These are phyloP conservation scores for Gastracanthus pulcherrimus DNA, from an alignment of 2,888 invertebrate species.

Conservation along the genomic window DNA sequence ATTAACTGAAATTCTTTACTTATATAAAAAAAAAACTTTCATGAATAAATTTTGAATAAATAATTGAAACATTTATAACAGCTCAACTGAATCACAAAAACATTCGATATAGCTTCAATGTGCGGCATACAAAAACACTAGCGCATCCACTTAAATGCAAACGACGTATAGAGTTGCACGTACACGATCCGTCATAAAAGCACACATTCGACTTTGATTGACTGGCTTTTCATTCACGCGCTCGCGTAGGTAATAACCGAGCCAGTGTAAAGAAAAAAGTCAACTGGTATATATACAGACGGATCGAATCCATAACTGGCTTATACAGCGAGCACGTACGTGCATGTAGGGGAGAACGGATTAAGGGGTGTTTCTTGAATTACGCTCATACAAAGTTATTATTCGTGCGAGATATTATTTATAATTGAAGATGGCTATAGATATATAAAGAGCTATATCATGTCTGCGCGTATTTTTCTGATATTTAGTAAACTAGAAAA, in stretches of 20 bases:
- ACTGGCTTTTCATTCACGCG: conserved; percentile 10
- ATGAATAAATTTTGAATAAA: neutral
- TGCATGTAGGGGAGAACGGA: neutral
- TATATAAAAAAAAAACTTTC: neutral
- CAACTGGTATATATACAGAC: neutral
- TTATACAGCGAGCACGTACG: neutral
- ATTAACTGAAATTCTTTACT: too few species aligned
- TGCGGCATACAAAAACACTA: neutral
- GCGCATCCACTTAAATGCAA: neutral
- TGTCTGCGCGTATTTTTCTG: too few species aligned
- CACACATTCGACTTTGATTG: conserved; percentile 1
- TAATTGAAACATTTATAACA: too few species aligned
- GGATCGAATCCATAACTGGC: neutral
- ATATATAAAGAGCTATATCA: too few species aligned
- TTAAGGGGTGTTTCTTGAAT: neutral
- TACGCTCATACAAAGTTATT: neutral
- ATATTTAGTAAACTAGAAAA: too few species aligned
- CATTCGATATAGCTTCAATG: neutral
- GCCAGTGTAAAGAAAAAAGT: neutral
- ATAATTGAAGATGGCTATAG: neutral
- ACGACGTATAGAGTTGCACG: neutral
- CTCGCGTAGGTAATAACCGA: neutral
- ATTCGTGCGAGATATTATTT: neutral
- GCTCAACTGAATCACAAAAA: neutral
- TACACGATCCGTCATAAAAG: conserved; percentile 1